phyloP scores from a whole-genome alignment of 2,888 invertebrate genomes.

The Alloplasta piceator region DNA sequence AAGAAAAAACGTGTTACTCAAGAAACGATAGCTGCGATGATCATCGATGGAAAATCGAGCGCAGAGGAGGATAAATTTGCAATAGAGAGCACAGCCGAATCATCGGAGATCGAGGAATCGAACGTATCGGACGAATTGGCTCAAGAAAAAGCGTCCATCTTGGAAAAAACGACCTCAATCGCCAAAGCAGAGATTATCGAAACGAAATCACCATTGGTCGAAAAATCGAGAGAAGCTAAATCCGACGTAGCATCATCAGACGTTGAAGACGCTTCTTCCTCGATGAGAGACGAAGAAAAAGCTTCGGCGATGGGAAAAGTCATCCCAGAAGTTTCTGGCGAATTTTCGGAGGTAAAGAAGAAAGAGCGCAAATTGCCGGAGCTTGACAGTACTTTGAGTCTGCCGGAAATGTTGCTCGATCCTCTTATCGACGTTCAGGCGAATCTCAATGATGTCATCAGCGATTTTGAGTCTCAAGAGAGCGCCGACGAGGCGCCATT shows the following conservation, averaged over 20 bases:
- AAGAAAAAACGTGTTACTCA: slow-evolving; percentile 57
- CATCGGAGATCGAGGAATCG: slow-evolving; percentile 60
- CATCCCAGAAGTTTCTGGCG: slow-evolving; percentile 28
- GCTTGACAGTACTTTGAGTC: slow-evolving; percentile 68
- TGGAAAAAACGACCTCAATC: slow-evolving; percentile 40
- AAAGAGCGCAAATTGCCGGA: slow-evolving; percentile 36
- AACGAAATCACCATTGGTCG: slow-evolving; percentile 1
- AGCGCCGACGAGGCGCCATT: slow-evolving; percentile 65
- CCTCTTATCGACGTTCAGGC: slow-evolving; percentile 78
- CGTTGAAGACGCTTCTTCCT: slow-evolving; percentile 18
- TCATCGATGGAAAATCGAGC: slow-evolving; percentile 51
- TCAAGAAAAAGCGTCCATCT: slow-evolving; percentile 53
- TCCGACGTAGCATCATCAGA: slow-evolving; percentile 45
- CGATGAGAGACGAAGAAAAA: slow-evolving; percentile 20
- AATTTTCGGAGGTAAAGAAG: slow-evolving; percentile 6
- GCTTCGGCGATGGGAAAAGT: slow-evolving; percentile 49
- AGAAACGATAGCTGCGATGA: slow-evolving; percentile 43
- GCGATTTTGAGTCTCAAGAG: slow-evolving; percentile 72
- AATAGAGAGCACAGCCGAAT: slow-evolving; percentile 40
- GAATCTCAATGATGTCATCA: slow-evolving; percentile 74
- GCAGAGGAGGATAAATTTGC: slow-evolving; percentile 32
- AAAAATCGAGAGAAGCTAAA: not conserved
- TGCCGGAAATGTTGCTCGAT: slow-evolving; percentile 78
- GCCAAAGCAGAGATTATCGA: slow-evolving; percentile 23
- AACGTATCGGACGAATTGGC: slow-evolving; percentile 51